Percentiles rank a stretch among this genome's conserved stretches.
phyloP scores from a whole-genome alignment of 2,888 invertebrate species.

The Cerastis rubricosa region DNA sequence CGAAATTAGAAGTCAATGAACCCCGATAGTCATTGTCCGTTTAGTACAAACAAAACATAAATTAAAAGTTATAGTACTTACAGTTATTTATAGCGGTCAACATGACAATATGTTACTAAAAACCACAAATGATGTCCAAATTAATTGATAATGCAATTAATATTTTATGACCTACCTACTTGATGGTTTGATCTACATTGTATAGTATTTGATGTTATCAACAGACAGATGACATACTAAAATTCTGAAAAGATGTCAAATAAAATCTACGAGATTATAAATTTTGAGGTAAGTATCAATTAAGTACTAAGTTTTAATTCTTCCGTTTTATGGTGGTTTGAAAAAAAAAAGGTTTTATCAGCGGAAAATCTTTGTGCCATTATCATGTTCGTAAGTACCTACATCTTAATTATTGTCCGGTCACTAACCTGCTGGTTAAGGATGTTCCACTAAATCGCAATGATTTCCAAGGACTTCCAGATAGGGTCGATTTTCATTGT shows the following conservation, averaged over 20 bases:
- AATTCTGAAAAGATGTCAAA: constrained; percentile 15
- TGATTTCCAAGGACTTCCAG: constrained; percentile 21
- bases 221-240: constrained; percentile 27
- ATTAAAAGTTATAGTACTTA: constrained; percentile 15
- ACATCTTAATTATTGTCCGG: constrained; percentile 13
- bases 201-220: neutral
- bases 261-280: constrained; percentile 25
- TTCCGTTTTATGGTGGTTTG: constrained; percentile 16
- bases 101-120: constrained; percentile 21
- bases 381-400: constrained; percentile 15
- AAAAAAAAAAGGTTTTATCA: constrained; percentile 35
- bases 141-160: constrained; percentile 45
- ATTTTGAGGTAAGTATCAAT: constrained; percentile 31
- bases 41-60: constrained; percentile 9
- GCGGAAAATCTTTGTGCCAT: constrained; percentile 39
- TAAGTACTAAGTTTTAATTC: constrained; percentile 51
- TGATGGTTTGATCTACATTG: constrained; percentile 12
- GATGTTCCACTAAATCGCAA: constrained; percentile 7
- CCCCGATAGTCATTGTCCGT: neutral
- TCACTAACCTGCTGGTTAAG: constrained; percentile 29
- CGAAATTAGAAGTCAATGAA: neutral
- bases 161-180: constrained; percentile 26
- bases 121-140: constrained; percentile 13
- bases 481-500: neutral
- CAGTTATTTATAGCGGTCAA: constrained; percentile 37